Percentiles rank a stretch among this genome's conserved stretches.
Conservation (phyloP, 2,888 invertebrate species). For the Ligdia adustata region DNA sequence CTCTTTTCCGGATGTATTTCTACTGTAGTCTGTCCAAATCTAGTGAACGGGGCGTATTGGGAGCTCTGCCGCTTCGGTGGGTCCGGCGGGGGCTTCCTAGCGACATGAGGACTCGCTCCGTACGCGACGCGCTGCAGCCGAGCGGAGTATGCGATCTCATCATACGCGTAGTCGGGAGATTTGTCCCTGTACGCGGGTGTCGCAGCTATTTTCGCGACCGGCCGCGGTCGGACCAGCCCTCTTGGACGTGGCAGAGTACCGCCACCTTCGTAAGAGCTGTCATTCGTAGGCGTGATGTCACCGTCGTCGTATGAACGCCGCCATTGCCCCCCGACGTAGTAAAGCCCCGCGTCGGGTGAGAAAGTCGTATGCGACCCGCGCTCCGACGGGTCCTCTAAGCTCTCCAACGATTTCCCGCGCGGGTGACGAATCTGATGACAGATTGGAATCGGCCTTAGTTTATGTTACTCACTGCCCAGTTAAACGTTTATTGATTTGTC, state of each 20-base stretch:
- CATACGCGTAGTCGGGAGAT: conserved; percentile 76
- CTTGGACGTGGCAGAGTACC: conserved; percentile 95
- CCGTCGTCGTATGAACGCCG: conserved; percentile 94
- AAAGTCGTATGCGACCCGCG: conserved; percentile 85
- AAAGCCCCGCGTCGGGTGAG: conserved; percentile 83
- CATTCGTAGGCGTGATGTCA: conserved; percentile 94
- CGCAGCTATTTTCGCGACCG: conserved; percentile 90
- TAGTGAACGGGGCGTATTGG: conserved; percentile 76
- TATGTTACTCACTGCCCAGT: neutral
- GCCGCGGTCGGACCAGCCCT: conserved; percentile 91
- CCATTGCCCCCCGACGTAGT: conserved; percentile 86
- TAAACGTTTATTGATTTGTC: neutral
- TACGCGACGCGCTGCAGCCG: conserved; percentile 81
- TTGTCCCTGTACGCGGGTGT: conserved; percentile 78
- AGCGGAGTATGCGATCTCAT: conserved; percentile 77
- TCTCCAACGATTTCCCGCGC: conserved; percentile 93
- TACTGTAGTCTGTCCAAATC: conserved; percentile 84
- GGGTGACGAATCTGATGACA: conserved; percentile 89
- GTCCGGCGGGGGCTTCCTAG: conserved; percentile 91
- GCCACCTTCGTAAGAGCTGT: conserved; percentile 87
- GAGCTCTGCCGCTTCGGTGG: conserved; percentile 90
- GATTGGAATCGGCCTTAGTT: conserved; percentile 22
- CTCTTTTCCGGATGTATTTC: conserved; percentile 85
- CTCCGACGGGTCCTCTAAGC: conserved; percentile 91
- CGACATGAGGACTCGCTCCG: conserved; percentile 88